Conservation (phyloP, 2,797 vertebrate species). For the Cyprinodon diabolis region DNA sequence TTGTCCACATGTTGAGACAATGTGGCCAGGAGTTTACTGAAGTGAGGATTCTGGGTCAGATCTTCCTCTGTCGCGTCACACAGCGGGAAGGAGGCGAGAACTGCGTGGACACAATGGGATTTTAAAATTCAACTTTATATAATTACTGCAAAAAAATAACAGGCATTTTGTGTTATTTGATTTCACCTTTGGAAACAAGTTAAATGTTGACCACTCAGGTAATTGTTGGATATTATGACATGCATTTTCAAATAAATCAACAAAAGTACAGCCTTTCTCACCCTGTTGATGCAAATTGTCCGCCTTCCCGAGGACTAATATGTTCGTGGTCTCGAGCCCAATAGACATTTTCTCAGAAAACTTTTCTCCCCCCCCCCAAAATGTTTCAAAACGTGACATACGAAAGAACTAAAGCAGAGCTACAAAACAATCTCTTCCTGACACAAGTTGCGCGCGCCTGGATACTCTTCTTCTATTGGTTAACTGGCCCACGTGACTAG, state of each 20-base stretch:
- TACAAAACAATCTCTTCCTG: conserved; percentile 45
- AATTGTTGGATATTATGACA: too few relatives aligned
- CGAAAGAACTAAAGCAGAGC: background rate
- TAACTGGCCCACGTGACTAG: conserved; percentile 5
- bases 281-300: conserved; percentile 74
- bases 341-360: conserved; percentile 52
- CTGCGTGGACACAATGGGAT: conserved; percentile 35
- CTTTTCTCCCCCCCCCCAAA: background rate
- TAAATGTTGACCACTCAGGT: too few relatives aligned
- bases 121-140: too few relatives aligned
- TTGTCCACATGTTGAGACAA: conserved; percentile 81
- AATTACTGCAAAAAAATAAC: too few relatives aligned
- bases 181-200: too few relatives aligned
- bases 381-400: background rate
- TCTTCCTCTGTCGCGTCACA: conserved; percentile 84
- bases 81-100: conserved; percentile 79
- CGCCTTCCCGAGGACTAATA: conserved; percentile 56
- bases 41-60: conserved; percentile 80
- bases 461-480: conserved; percentile 45
- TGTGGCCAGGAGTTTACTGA: conserved; percentile 82
- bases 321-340: conserved; percentile 32
- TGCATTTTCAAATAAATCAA: background rate
- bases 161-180: too few relatives aligned
- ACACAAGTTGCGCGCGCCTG: conserved; percentile 57
- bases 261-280: conserved; percentile 29